These are phyloP conservation scores for Scaptomyza reducta DNA, from an alignment of 2,888 invertebrate genomes.

Conservation along the genomic window DNA sequence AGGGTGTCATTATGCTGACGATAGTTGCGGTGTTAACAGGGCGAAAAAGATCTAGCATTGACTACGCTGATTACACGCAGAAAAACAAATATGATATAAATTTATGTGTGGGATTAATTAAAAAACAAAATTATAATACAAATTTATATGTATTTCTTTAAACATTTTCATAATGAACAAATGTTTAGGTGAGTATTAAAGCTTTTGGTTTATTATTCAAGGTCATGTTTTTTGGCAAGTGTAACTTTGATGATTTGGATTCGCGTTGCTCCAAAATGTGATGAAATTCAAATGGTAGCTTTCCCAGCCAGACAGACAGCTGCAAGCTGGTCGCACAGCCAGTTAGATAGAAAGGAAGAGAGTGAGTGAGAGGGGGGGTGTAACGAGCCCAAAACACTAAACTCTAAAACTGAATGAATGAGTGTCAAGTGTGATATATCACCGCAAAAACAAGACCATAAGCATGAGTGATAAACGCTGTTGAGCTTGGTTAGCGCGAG, in stretches of 20 bases:
- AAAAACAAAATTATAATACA: too few species aligned
- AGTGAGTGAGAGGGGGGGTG: constrained; percentile 9
- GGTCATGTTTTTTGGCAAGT: neutral
- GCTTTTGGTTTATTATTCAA: neutral
- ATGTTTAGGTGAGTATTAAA: too few species aligned
- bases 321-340: constrained; percentile 21
- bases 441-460: constrained; percentile 82
- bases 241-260: neutral
- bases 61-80: neutral
- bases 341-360: constrained; percentile 7
- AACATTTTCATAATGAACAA: too few species aligned
- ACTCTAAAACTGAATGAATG: constrained; percentile 79
- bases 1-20: constrained; percentile 27
- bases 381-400: constrained; percentile 71
- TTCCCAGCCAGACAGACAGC: constrained; percentile 36
- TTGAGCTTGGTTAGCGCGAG: constrained; percentile 70
- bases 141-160: too few species aligned
- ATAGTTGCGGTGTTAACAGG: constrained; percentile 34
- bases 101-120: too few species aligned
- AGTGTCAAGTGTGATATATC: constrained; percentile 82
- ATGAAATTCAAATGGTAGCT: constrained; percentile 77
- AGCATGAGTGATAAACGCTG: constrained; percentile 80
- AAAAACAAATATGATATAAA: neutral
- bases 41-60: constrained; percentile 7
- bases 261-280: constrained; percentile 52